Conservation (phyloP, 2,797 vertebrate genomes). For the Pristis pectinata region DNA sequence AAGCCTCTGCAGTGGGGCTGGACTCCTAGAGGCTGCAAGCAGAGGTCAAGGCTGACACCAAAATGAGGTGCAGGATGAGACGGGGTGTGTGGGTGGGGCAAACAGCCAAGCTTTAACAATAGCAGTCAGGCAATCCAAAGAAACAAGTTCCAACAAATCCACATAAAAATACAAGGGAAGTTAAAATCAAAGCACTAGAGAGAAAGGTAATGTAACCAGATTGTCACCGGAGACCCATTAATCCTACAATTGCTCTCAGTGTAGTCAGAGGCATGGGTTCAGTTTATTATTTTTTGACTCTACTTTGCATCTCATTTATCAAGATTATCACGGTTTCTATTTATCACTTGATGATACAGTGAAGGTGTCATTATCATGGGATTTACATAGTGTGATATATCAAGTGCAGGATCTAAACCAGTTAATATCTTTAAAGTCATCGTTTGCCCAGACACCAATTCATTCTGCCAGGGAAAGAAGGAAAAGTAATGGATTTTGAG, state of each 20-base stretch:
- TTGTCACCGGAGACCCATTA: background rate
- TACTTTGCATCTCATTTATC: slow-evolving; percentile 20
- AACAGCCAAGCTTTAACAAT: background rate
- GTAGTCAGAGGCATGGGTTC: background rate
- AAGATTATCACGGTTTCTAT: slow-evolving; percentile 22
- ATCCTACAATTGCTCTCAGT: background rate
- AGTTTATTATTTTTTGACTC: slow-evolving; percentile 16
- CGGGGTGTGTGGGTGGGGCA: no score
- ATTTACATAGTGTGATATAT: slow-evolving; percentile 24
- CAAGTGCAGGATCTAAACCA: background rate
- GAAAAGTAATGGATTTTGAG: slow-evolving; percentile 3
- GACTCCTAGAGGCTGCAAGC: no score
- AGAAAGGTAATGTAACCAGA: background rate
- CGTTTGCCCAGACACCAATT: background rate
- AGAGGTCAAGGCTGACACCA: background rate
- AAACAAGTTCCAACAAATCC: background rate
- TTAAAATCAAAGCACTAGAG: background rate
- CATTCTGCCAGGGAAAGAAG: background rate
- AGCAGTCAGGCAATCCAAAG: background rate
- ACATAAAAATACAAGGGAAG: background rate
- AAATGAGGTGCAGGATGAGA: background rate
- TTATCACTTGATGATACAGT: background rate
- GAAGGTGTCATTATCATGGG: background rate
- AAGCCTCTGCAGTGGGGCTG: background rate
- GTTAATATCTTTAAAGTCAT: slow-evolving; percentile 22